Conservation (phyloP, 2,797 vertebrate genomes). For the Melanotaenia boesemani region DNA sequence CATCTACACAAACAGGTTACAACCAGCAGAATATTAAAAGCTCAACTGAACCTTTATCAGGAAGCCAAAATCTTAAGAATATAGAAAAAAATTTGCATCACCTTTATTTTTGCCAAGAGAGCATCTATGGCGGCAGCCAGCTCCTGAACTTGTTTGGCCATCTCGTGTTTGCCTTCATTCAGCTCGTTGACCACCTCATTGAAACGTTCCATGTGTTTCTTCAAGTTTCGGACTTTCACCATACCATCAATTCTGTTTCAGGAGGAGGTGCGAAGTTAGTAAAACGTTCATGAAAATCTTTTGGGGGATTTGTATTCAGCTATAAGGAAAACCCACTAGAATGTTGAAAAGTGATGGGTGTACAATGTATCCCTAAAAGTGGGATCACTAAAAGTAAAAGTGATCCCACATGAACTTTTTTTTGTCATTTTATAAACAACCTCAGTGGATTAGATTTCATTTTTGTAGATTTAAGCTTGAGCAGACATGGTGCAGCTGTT, state of each 20-base stretch:
- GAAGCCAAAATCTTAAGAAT: no score
- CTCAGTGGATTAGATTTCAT: background rate
- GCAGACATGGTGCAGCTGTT: background rate
- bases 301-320: background rate
- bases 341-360: no score
- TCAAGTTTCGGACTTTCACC: constrained; percentile 91
- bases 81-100: constrained; percentile 54
- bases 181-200: constrained; percentile 91
- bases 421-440: background rate
- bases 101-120: constrained; percentile 92
- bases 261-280: background rate
- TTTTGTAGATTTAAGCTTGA: background rate
- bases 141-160: constrained; percentile 90
- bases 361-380: background rate
- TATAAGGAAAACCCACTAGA: no score
- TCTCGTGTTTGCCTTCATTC: constrained; percentile 96
- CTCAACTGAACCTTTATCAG: background rate
- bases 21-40: background rate
- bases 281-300: background rate
- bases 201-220: constrained; percentile 90
- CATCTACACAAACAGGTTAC: background rate
- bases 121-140: constrained; percentile 90
- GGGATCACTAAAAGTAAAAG: no score
- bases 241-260: constrained; percentile 90
- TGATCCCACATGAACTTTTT: background rate